phyloP scores from a whole-genome alignment of 2,113 vertebrate species.

The Amazona vittata region DNA sequence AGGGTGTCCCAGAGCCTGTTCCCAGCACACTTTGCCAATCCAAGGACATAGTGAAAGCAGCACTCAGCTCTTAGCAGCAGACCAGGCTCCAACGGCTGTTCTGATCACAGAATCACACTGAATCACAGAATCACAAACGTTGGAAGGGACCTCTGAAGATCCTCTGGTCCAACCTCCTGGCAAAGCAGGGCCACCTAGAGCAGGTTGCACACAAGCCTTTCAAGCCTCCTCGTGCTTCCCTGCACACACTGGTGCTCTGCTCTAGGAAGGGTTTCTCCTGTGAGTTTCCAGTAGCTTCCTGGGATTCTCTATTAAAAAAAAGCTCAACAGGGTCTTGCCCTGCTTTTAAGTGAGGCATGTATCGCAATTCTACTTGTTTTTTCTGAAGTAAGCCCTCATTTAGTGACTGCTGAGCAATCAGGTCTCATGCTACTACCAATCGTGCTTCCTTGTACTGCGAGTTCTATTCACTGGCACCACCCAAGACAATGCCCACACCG shows the following conservation, averaged over 20 bases:
- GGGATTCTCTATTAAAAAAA: neutral
- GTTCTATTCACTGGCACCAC: neutral
- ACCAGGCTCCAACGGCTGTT: neutral
- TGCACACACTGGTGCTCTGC: neutral
- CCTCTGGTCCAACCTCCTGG: neutral
- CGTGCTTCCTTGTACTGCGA: accelerated
- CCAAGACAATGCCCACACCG: neutral
- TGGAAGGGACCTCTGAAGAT: neutral
- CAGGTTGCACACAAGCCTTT: neutral
- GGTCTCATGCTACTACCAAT: neutral
- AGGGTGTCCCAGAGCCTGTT: neutral
- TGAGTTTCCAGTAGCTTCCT: neutral
- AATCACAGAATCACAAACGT: neutral
- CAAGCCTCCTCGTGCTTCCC: neutral
- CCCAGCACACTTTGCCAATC: neutral
- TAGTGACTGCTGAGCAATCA: neutral
- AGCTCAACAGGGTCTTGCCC: neutral
- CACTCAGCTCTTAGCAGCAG: neutral
- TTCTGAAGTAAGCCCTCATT: neutral
- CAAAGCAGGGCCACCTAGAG: neutral
- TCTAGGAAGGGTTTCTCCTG: neutral
- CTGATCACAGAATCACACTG: neutral
- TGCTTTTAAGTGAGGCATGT: neutral
- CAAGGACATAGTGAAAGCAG: neutral
- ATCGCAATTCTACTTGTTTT: neutral